These are phyloP conservation scores for Menidia beryllina DNA, from an alignment of 2,113 vertebrate genomes.

Conservation along the genomic window DNA sequence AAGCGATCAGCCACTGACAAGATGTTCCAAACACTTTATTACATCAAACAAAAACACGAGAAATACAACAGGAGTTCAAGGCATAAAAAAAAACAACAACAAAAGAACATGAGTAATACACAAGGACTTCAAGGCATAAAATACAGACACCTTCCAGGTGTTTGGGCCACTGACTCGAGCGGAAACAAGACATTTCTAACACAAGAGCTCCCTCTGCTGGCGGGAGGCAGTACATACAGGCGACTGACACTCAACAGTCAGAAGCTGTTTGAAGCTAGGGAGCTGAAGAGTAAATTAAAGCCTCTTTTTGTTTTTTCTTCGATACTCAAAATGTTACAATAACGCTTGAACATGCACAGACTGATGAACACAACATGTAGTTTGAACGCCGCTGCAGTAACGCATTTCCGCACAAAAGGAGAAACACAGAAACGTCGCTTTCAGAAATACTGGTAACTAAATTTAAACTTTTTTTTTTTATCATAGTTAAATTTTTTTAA, in stretches of 20 bases:
- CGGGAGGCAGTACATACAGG: slow-evolving; percentile 26
- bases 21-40: slow-evolving; percentile 74
- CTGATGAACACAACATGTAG: slow-evolving; percentile 40
- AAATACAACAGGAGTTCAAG: slow-evolving; percentile 60
- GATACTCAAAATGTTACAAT: slow-evolving; percentile 37
- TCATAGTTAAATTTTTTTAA: slow-evolving; percentile 64
- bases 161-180: slow-evolving; percentile 9
- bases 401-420: slow-evolving; percentile 51
- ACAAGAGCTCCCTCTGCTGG: slow-evolving; percentile 68
- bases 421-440: slow-evolving; percentile 64
- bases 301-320: neutral
- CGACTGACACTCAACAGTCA: slow-evolving; percentile 6
- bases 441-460: slow-evolving; percentile 61
- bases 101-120: neutral
- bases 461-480: slow-evolving; percentile 40
- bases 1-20: neutral
- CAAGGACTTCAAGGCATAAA: slow-evolving; percentile 6
- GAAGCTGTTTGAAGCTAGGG: slow-evolving; percentile 23
- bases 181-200: slow-evolving; percentile 48
- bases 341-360: slow-evolving; percentile 65
- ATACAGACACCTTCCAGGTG: slow-evolving; percentile 31
- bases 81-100: slow-evolving; percentile 4
- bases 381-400: slow-evolving; percentile 38
- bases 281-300: slow-evolving; percentile 47
- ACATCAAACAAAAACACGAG: slow-evolving; percentile 69